Evolutionary conservation across 1,140 invertebrate species (phyloP), one percentile per base, ranked within the genome.

Genomic region (Trichoplusia ni): DNA sequence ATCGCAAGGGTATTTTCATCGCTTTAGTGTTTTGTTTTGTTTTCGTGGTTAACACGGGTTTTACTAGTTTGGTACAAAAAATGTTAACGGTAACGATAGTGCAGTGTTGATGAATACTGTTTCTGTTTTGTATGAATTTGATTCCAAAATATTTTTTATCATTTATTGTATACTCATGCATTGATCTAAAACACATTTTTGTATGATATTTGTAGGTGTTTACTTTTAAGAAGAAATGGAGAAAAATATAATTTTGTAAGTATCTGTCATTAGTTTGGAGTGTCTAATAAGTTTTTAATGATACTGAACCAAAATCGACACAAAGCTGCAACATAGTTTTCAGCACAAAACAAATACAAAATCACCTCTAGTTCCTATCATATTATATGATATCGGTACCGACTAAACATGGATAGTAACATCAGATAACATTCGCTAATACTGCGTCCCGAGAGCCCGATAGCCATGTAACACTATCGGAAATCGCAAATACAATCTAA

Each of bases 91-190:
- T 31, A 49, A n/a, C n/a, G n/a, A n/a, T n/a, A 25, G 46, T 6
- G 25, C 25, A n/a, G 13, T 49, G 46, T 49, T 49, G 46, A 49
- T 49, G 25, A 13, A 31, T 49, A 29, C 29, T 31, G 27, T 29
- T 49, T 47, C 46, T 23, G 13, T 16, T 49, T 49, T 47, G 13
- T 27, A 7, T 49, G 16, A 9, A n/a, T 49, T 11, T 16, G 18
- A 8, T 11, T 29, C 16, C 29, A 2, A 2, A 31, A 7, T n/a
- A 16, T 49, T 27, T 49, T 6, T 25, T n/a, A n/a, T n/a, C n/a
- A n/a, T n/a, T n/a, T n/a, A n/a, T n/a, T n/a, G n/a, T n/a, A n/a
- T n/a, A n/a, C n/a, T n/a, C n/a, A n/a, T n/a, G n/a, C n/a, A n/a
- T n/a, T n/a, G n/a, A n/a, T n/a, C n/a, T n/a, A n/a, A n/a, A n/a